phyloP scores from a whole-genome alignment of 2,797 vertebrate genomes.

The Margarornis squamiger region DNA sequence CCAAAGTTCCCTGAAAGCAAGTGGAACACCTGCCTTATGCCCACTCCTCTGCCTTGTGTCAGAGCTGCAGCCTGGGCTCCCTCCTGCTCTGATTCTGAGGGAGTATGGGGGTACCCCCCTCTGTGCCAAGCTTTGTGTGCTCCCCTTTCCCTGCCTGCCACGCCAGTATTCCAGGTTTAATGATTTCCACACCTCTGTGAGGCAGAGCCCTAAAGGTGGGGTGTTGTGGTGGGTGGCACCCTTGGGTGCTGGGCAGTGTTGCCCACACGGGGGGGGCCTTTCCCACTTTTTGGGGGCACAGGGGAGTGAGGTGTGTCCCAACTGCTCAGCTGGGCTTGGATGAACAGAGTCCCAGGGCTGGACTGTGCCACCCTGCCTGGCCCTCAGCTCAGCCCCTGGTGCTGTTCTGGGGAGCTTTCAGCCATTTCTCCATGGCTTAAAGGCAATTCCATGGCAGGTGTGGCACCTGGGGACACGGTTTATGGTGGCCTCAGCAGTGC shows the following conservation, averaged over 20 bases:
- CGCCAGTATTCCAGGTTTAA: fast-evolving
- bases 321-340: neutral
- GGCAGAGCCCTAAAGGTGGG: neutral
- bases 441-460: neutral
- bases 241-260: neutral
- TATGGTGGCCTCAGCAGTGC: fast-evolving
- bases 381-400: neutral
- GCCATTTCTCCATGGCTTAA: neutral
- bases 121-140: neutral
- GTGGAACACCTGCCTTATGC: neutral
- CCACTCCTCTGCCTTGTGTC: neutral
- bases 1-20: fast-evolving
- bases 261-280: fast-evolving
- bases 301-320: neutral
- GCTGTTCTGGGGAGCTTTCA: fast-evolving
- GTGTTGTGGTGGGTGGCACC: fast-evolving
- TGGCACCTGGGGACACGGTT: neutral
- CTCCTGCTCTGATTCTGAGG: neutral
- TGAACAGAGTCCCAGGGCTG: neutral
- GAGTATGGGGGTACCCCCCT: fast-evolving
- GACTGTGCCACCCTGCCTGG: neutral
- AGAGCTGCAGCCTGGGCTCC: neutral
- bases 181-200: neutral
- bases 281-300: too few relatives aligned
- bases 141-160: fast-evolving